A percentile compares a stretch with the other conserved stretches of the same genome.
Evolutionary conservation across 2,113 vertebrate species (phyloP).

Genomic region (Rhombomys opimus): DNA sequence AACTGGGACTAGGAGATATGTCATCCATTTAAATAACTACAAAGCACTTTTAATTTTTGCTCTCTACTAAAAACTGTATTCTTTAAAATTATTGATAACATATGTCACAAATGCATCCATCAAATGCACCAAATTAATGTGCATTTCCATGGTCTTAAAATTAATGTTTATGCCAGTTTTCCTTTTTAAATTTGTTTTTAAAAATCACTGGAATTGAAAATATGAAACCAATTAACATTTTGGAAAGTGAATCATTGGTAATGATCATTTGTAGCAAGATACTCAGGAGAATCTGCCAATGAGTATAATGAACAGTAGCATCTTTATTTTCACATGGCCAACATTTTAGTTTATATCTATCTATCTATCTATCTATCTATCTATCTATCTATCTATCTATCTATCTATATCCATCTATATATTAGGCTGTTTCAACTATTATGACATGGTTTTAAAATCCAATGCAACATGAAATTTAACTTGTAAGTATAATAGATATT

Average conservation of each 20-base stretch:
- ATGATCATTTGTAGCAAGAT: background rate
- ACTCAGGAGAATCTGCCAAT: constrained; percentile 3
- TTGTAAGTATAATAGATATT: background rate
- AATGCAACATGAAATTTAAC: constrained; percentile 5
- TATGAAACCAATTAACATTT: constrained; percentile 5
- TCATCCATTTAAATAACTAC: constrained; percentile 81
- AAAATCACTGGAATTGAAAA: constrained; percentile 15
- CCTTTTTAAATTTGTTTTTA: background rate
- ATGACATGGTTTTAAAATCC: constrained; percentile 22
- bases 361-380: background rate
- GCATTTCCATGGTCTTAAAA: background rate
- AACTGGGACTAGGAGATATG: constrained; percentile 77
- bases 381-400: background rate
- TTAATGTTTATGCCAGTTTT: background rate
- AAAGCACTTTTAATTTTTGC: constrained; percentile 64
- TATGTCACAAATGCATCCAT: background rate
- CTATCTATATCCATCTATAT: no score
- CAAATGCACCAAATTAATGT: constrained; percentile 1
- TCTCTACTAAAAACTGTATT: constrained; percentile 43
- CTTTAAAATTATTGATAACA: constrained; percentile 32
- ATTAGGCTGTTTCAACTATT: background rate
- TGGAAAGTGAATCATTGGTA: background rate
- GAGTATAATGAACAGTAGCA: background rate
- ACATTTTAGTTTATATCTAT: background rate
- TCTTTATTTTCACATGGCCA: background rate